phyloP scores from a whole-genome alignment of 2,888 invertebrate species.

The Morinoia aosen region DNA sequence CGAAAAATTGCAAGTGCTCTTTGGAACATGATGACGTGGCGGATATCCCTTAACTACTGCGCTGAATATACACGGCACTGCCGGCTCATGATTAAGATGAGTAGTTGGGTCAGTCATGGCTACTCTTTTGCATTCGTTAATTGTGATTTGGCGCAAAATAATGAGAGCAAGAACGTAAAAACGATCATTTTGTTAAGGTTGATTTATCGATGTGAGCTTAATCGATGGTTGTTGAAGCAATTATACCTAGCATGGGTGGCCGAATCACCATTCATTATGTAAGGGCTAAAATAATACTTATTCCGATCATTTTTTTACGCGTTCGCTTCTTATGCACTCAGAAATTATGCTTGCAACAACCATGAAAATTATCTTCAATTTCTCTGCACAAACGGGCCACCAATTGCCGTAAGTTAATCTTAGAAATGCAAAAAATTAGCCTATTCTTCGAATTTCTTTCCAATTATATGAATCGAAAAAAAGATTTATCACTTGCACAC shows the following conservation, averaged over 20 bases:
- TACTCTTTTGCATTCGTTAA: neutral
- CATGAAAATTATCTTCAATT: neutral
- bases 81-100: neutral
- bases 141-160: constrained; percentile 12
- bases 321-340: neutral
- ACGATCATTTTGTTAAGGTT: constrained; percentile 16
- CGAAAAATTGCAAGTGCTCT: neutral
- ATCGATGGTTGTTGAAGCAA: constrained; percentile 8
- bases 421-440: neutral
- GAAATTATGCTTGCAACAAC: neutral
- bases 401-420: neutral
- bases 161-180: constrained; percentile 21
- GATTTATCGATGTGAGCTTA: neutral
- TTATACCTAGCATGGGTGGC: constrained; percentile 27
- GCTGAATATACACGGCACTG: neutral
- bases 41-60: neutral
- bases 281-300: neutral
- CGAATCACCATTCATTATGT: neutral
- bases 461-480: neutral
- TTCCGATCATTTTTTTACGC: neutral
- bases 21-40: neutral
- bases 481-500: neutral
- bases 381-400: neutral
- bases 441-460: neutral
- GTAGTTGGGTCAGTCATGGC: neutral